Conservation (phyloP, 2,797 vertebrate genomes). For the Margarornis squamiger region DNA sequence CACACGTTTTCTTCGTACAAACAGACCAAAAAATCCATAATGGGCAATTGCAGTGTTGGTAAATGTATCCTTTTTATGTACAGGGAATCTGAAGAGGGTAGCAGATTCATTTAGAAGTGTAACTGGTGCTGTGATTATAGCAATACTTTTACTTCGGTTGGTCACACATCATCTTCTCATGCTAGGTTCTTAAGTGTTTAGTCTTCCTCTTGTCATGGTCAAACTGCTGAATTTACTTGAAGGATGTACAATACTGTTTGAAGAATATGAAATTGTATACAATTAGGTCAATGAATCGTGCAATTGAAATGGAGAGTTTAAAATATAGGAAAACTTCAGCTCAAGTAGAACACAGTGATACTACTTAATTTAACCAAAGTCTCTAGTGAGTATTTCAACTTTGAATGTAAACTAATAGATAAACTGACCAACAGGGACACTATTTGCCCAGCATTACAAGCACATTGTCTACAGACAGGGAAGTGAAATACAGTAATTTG, state of each 20-base stretch:
- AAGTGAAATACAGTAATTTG: conserved; percentile 73
- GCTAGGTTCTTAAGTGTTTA: conserved; percentile 62
- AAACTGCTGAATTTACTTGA: conserved; percentile 78
- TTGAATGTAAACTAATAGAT: conserved; percentile 90
- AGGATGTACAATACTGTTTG: conserved; percentile 76
- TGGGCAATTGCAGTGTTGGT: conserved; percentile 71
- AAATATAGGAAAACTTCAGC: conserved; percentile 71
- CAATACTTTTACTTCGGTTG: conserved; percentile 77
- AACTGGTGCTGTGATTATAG: conserved; percentile 80
- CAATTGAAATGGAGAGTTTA: conserved; percentile 69
- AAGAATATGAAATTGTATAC: conserved; percentile 73
- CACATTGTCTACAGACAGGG: conserved; percentile 75
- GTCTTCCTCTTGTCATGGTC: conserved; percentile 74
- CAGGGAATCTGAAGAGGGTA: conserved; percentile 66
- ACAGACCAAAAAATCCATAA: conserved; percentile 77
- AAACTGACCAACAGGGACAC: conserved; percentile 68
- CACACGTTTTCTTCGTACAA: conserved; percentile 56
- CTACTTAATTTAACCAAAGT: conserved; percentile 92
- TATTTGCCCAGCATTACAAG: conserved; percentile 76
- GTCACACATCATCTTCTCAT: conserved; percentile 54
- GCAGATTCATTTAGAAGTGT: conserved; percentile 72
- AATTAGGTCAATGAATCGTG: conserved; percentile 77
- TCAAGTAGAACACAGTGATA: conserved; percentile 76
- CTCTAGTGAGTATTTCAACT: conserved; percentile 81
- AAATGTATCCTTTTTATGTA: conserved; percentile 64